phyloP scores from a whole-genome alignment of 92 coral and sea anemone genomes.

The Montipora capitata region DNA sequence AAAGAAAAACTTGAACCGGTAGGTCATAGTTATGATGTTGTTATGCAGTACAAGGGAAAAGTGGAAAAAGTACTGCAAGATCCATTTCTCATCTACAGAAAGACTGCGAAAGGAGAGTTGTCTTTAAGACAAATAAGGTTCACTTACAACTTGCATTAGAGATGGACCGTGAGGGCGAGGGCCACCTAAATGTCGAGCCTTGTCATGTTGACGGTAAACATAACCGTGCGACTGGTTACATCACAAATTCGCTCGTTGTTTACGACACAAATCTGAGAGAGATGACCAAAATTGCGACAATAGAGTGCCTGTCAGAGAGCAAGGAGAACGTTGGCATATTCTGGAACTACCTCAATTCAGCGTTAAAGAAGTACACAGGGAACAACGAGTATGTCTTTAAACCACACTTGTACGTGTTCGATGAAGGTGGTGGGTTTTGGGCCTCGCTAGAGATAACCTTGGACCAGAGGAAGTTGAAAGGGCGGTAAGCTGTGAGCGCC shows the following conservation, averaged over 20 bases:
- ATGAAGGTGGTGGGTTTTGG: slow-evolving; percentile 79
- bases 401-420: slow-evolving; percentile 72
- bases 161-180: slow-evolving; percentile 72
- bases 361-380: slow-evolving; percentile 38
- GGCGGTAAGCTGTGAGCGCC: slow-evolving; percentile 75
- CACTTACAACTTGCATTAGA: slow-evolving; percentile 65
- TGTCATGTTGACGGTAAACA: slow-evolving; percentile 80
- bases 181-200: slow-evolving; percentile 64
- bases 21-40: slow-evolving; percentile 83
- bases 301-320: slow-evolving; percentile 75
- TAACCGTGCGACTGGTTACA: slow-evolving; percentile 72
- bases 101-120: slow-evolving; percentile 55
- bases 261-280: slow-evolving; percentile 67
- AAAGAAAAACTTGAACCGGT: slow-evolving; percentile 67
- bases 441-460: slow-evolving; percentile 62
- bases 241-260: slow-evolving; percentile 72
- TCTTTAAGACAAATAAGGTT: slow-evolving; percentile 75
- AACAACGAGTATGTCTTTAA: slow-evolving; percentile 52
- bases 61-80: slow-evolving; percentile 67
- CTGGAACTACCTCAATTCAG: slow-evolving; percentile 65
- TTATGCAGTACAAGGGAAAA: slow-evolving; percentile 72
- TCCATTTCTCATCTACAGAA: slow-evolving; percentile 65
- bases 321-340: slow-evolving; percentile 69
- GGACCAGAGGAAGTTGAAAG: slow-evolving; percentile 72
- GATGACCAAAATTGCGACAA: slow-evolving; percentile 71